Evolutionary conservation across 2,113 vertebrate genomes (phyloP), one percentile per base, ranked within the genome.

Genomic region (Oryzias celebensis): DNA sequence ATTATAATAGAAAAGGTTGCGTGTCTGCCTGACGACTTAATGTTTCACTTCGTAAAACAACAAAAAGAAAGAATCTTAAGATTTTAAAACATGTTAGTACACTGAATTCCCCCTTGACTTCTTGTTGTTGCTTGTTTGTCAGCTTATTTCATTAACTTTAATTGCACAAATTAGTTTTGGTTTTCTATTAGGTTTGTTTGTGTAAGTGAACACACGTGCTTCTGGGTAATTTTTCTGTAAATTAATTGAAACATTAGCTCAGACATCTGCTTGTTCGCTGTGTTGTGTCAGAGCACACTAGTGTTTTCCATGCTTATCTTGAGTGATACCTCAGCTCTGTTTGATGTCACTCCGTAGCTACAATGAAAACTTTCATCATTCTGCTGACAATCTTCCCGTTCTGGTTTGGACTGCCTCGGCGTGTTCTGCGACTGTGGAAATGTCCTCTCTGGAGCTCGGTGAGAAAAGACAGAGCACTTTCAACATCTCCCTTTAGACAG

Each of bases 401-500:
- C 49, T 67, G 68, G 60, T 78, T 73, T 66, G 58, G 57, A 44
- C 62, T 52, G 52, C 48, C 57, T 74, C 51, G 58, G 58, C 69
- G 50, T 70, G 77, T 75, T 69, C 43, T 60, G 10, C 6, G 50
- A 67, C 75, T 52, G 59, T 78, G 71, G 71, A 84, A 84, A 81
- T 49, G 67, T 87, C 74, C 57, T 65, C 70, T 56, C 54, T 62
- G 59, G 56, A 77, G 62, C 15, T 55, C 8, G 16, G 43, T 77
- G 83, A 86, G 79, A 68, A 80, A 81, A 84, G 80, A 73, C 86
- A 78, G 81, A 81, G 68, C 71, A 72, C 77, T 77, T 85, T 68
- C 87, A 83, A 77, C 78, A 52, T 85, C 79, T 72, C 75, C 80
- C 83, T 73, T 83, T 65, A 80, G 67, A 84, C 77, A 62, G 48